Conservation (phyloP, 2,113 vertebrate genomes). For the Brienomyrus brachyistius region DNA sequence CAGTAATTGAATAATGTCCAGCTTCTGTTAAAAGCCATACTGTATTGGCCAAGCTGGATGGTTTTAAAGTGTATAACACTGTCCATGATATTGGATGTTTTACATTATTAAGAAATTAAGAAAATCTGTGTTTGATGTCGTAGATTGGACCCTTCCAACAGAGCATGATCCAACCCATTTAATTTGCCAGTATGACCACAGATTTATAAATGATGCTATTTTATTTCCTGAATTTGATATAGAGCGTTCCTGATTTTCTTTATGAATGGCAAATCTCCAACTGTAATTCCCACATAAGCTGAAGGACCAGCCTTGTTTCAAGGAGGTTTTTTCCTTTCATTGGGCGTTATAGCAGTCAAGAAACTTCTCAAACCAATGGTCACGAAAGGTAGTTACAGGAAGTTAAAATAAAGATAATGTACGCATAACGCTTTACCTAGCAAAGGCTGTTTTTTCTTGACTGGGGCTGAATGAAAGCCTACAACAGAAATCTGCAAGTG, state of each 20-base stretch:
- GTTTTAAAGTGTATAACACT: not conserved
- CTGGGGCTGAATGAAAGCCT: slow-evolving; percentile 5
- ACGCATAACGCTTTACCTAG: slow-evolving; percentile 31
- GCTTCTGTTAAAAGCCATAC: not conserved
- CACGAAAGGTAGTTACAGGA: not conserved
- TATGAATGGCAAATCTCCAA: not conserved
- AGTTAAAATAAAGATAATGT: slow-evolving; percentile 27
- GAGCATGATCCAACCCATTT: not conserved
- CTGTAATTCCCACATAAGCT: not conserved
- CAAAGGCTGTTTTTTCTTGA: slow-evolving; percentile 27
- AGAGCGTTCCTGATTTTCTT: not conserved
- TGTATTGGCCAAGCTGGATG: not conserved
- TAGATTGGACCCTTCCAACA: not conserved
- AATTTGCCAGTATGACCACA: not conserved
- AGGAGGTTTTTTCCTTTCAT: not conserved
- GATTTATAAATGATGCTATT: not conserved
- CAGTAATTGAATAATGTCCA: not conserved
- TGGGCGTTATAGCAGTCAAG: not conserved
- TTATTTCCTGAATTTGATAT: not conserved
- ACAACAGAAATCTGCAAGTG: slow-evolving; percentile 21
- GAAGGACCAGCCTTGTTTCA: not conserved
- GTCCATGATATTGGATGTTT: not conserved
- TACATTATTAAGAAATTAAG: not conserved
- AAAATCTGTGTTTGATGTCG: not conserved
- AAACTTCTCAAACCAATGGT: not conserved